phyloP scores from a whole-genome alignment of 2,888 invertebrate genomes.

The Campaea margaritaria region DNA sequence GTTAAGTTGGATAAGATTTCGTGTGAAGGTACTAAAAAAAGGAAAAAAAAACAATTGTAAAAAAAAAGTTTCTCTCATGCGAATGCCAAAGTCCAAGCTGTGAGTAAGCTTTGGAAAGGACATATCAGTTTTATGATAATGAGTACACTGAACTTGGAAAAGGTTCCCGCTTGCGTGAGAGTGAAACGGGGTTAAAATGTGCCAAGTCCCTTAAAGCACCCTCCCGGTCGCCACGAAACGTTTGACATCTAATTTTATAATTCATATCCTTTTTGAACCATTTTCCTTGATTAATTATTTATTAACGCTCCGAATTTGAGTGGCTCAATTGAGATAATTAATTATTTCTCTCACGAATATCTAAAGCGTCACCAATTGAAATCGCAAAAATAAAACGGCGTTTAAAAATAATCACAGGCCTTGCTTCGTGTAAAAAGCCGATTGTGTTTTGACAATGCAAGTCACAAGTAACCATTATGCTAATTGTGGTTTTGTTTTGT shows the following conservation, averaged over 20 bases:
- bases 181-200: slow-evolving; percentile 49
- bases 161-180: slow-evolving; percentile 42
- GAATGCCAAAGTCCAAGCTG: no score
- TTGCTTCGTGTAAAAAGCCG: slow-evolving; percentile 33
- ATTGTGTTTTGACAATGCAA: slow-evolving; percentile 49
- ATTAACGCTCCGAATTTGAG: slow-evolving; percentile 70
- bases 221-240: slow-evolving; percentile 72
- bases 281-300: slow-evolving; percentile 80
- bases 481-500: slow-evolving; percentile 85
- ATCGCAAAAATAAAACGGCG: slow-evolving; percentile 29
- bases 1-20: no score
- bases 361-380: slow-evolving; percentile 33
- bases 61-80: no score
- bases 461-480: slow-evolving; percentile 76
- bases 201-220: slow-evolving; percentile 70
- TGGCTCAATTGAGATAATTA: slow-evolving; percentile 67
- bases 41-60: no score
- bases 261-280: slow-evolving; percentile 78
- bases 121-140: background rate
- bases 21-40: no score
- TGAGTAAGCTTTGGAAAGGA: no score
- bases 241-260: slow-evolving; percentile 80
- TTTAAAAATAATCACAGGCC: slow-evolving; percentile 31
- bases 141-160: slow-evolving; percentile 60
- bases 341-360: slow-evolving; percentile 56